Conservation (phyloP, 1,140 invertebrate species). For the Cydia pomonella region DNA sequence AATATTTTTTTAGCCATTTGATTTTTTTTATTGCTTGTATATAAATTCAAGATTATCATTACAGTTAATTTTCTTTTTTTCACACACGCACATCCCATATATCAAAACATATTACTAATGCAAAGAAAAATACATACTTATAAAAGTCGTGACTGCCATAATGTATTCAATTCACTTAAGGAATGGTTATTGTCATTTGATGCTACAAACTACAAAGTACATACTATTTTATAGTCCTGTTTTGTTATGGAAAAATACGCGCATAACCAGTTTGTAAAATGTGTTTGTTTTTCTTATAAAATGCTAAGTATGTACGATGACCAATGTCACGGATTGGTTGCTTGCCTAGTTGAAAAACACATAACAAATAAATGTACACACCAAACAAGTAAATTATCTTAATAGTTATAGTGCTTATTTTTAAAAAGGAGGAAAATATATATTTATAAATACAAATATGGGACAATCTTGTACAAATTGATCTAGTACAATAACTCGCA, state of each 20-base stretch:
- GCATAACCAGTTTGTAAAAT: constrained; percentile 17
- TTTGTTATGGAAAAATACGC: constrained; percentile 26
- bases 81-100: not conserved
- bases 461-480: too few species aligned
- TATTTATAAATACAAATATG: too few species aligned
- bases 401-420: too few species aligned
- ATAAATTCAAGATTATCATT: too few species aligned
- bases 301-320: not conserved
- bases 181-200: constrained; percentile 4
- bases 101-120: not conserved
- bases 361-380: not conserved
- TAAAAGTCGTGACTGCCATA: not conserved
- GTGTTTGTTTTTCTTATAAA: constrained; percentile 26
- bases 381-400: too few species aligned
- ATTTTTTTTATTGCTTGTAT: too few species aligned
- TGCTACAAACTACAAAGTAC: constrained; percentile 3
- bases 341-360: not conserved
- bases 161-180: constrained; percentile 1
- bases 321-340: not conserved
- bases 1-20: too few species aligned
- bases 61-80: too few species aligned
- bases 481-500: too few species aligned
- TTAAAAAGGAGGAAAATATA: too few species aligned
- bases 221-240: constrained; percentile 10
- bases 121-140: not conserved